phyloP scores from a whole-genome alignment of 2,888 invertebrate genomes.

The Encarsia formosa region DNA sequence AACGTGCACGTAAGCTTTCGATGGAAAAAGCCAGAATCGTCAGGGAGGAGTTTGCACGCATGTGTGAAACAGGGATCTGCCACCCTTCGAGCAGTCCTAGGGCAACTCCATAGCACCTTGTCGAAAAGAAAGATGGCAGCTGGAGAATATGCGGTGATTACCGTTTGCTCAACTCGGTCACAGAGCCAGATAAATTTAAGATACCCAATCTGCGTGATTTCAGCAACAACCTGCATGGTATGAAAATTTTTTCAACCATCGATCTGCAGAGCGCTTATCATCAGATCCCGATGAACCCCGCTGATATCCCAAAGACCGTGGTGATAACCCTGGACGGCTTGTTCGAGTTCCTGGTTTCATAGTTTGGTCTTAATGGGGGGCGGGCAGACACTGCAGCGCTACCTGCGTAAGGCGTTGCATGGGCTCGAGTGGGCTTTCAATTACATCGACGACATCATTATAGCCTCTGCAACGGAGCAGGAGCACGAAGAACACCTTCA shows the following conservation, averaged over 20 bases:
- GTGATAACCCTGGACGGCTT: conserved; percentile 12
- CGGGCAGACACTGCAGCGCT: conserved; percentile 19
- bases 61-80: background rate
- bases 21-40: no score
- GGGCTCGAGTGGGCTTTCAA: conserved; percentile 10
- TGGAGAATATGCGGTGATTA: background rate
- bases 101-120: background rate
- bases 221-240: background rate
- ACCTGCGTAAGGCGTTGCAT: conserved; percentile 5
- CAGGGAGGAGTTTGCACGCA: background rate
- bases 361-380: conserved; percentile 20
- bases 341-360: no score
- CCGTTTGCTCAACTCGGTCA: background rate
- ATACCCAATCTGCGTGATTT: background rate
- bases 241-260: background rate
- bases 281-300: conserved; percentile 17
- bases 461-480: conserved; percentile 6
- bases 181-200: background rate
- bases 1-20: no score
- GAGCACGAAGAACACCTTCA: conserved; percentile 17
- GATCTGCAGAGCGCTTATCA: background rate
- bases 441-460: conserved; percentile 18
- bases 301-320: conserved; percentile 22
- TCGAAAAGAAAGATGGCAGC: background rate
- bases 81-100: background rate